Conservation (phyloP, 2,113 vertebrate species). For the Melozone crissalis region DNA sequence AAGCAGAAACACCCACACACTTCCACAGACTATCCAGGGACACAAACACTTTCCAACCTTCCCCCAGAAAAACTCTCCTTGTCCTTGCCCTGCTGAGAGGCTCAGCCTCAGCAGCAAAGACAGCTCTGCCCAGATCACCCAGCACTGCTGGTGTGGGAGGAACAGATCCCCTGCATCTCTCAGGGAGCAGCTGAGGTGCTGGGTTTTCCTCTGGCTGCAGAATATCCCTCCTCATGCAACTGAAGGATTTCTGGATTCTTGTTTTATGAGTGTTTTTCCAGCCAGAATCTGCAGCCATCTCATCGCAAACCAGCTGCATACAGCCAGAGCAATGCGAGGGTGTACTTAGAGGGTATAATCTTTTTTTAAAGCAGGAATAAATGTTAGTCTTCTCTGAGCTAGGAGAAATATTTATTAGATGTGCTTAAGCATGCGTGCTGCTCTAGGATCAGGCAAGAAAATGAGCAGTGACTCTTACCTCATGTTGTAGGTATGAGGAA, state of each 20-base stretch:
- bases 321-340: not conserved
- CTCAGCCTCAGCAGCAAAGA: not conserved
- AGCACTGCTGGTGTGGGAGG: not conserved
- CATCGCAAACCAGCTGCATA: not conserved
- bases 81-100: not conserved
- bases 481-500: not conserved
- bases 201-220: not conserved
- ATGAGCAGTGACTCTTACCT: not conserved
- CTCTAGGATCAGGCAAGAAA: not conserved
- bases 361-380: not conserved
- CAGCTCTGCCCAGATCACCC: not conserved
- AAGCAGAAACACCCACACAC: not conserved
- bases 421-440: not conserved
- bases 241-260: not conserved
- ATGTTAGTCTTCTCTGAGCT: not conserved
- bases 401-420: not conserved
- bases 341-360: not conserved
- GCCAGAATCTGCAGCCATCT: not conserved
- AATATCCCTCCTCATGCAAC: not conserved
- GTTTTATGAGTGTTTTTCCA: not conserved
- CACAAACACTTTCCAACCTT: not conserved
- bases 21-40: constrained; percentile 39
- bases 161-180: not conserved
- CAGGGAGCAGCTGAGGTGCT: not conserved
- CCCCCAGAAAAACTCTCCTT: not conserved